A percentile compares a stretch with the other conserved stretches of the same genome.
These are phyloP conservation scores for Xiphophorus birchmanni DNA, from an alignment of 2,797 vertebrate species.

Conservation along the genomic window DNA sequence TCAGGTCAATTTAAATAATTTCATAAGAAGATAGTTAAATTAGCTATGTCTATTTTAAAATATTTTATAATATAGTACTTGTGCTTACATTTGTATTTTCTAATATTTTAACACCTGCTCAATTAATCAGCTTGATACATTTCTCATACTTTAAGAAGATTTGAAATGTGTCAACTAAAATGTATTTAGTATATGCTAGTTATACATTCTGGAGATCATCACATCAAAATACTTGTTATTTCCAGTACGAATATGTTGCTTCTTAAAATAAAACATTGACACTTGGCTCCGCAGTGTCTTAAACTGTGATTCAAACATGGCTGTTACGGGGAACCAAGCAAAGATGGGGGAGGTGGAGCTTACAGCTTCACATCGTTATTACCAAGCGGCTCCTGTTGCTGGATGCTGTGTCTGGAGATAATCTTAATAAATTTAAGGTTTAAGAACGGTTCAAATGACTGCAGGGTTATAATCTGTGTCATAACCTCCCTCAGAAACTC, in stretches of 20 bases:
- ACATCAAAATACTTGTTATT: background rate
- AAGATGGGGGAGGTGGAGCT: conserved; percentile 6
- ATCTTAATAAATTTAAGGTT: background rate
- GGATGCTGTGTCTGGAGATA: background rate
- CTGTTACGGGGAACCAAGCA: background rate
- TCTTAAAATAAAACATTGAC: background rate
- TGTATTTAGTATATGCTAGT: background rate
- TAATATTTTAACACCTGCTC: background rate
- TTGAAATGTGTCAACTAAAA: background rate
- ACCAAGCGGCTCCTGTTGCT: background rate
- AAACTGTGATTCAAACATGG: background rate
- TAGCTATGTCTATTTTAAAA: background rate
- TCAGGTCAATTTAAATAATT: background rate
- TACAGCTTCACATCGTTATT: background rate
- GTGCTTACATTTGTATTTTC: background rate
- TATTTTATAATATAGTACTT: no score
- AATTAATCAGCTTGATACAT: background rate
- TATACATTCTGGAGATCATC: background rate
- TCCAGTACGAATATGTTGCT: background rate
- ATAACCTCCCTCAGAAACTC: background rate
- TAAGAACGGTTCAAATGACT: background rate
- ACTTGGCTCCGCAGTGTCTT: background rate
- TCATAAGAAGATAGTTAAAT: background rate
- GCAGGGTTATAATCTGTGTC: background rate
- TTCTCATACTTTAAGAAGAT: background rate